These are phyloP conservation scores for Spea hammondii DNA, from an alignment of 2,797 vertebrate genomes.

Conservation along the genomic window DNA sequence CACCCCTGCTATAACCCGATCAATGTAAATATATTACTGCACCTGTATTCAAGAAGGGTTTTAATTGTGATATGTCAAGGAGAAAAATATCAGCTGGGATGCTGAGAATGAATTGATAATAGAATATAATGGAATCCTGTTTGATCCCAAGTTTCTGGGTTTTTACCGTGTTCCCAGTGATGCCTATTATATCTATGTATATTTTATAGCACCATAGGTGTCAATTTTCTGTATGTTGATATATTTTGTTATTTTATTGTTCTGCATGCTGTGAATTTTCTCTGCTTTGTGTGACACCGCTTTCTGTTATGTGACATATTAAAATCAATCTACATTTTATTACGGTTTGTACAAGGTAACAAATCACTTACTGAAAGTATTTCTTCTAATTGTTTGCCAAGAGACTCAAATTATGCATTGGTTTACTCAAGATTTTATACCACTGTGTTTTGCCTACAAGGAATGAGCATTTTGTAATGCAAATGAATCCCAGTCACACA, in stretches of 20 bases:
- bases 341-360: not conserved
- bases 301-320: not conserved
- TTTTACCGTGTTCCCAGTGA: too few relatives aligned
- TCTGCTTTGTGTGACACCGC: too few relatives aligned
- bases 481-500: slow-evolving; percentile 25
- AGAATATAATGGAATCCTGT: too few relatives aligned
- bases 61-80: too few relatives aligned
- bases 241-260: not conserved
- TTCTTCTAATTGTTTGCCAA: not conserved
- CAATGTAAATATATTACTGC: too few relatives aligned
- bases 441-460: slow-evolving; percentile 8
- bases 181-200: not conserved
- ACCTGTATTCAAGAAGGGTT: too few relatives aligned
- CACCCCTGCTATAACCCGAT: too few relatives aligned
- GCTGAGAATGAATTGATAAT: too few relatives aligned
- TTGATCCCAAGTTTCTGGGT: too few relatives aligned
- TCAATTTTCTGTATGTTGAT: not conserved
- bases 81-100: too few relatives aligned
- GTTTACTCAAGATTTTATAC: not conserved
- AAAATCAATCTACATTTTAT: not conserved
- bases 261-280: not conserved
- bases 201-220: not conserved
- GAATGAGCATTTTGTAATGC: slow-evolving; percentile 5
- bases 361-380: not conserved
- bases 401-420: not conserved